Evolutionary conservation across 2,797 vertebrate genomes (phyloP).

Genomic region (Phataginus tetradactyla): DNA sequence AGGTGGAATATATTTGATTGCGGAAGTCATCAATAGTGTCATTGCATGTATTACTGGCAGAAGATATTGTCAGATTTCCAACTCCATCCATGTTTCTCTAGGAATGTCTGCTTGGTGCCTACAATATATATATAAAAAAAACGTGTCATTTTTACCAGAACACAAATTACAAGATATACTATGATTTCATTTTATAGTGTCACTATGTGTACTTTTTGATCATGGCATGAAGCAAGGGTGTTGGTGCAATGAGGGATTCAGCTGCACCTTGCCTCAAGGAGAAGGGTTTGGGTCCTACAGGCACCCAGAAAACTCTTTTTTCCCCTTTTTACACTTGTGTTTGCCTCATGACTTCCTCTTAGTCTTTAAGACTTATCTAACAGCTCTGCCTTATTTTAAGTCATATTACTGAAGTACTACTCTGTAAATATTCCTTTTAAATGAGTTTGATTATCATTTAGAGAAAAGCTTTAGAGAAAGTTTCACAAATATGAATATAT

Average conservation of each 20-base stretch:
- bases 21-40: constrained; percentile 93
- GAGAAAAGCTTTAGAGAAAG: constrained; percentile 31
- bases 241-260: not conserved
- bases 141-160: constrained; percentile 1
- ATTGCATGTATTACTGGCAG: constrained; percentile 64
- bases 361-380: constrained; percentile 35
- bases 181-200: constrained; percentile 49
- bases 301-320: not conserved
- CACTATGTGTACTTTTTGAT: constrained; percentile 31
- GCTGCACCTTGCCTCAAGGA: not conserved
- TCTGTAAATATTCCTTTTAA: constrained; percentile 15
- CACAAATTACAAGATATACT: constrained; percentile 1
- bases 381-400: not conserved
- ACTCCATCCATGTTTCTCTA: not conserved
- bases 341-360: not conserved
- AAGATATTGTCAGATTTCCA: not conserved
- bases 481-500: not conserved
- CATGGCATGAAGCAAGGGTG: constrained; percentile 34
- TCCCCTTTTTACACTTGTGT: not conserved
- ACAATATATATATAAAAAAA: constrained; percentile 9
- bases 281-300: not conserved
- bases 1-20: constrained; percentile 93
- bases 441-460: constrained; percentile 25
- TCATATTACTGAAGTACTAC: not conserved
- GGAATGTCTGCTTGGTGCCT: constrained; percentile 35